Evolutionary conservation across 2,113 vertebrate species (phyloP), one percentile per base, ranked within the genome.

Genomic region (Amblyopsis rosae): DNA sequence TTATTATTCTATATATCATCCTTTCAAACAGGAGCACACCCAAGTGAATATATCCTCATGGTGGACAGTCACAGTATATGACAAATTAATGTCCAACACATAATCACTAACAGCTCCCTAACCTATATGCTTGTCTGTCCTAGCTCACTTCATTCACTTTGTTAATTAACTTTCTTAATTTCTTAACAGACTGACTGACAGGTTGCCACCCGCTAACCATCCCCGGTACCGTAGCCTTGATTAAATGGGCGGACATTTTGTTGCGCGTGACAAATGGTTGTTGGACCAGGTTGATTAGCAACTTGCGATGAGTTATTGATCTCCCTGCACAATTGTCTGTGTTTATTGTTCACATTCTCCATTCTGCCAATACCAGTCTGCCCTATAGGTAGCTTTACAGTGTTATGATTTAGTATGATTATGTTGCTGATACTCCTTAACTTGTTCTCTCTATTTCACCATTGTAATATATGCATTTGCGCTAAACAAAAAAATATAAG

Each of bases 191-290:
- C 69, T 32, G 62, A 66, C 79, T 90, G 89, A 92, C 86, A 86
- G 81, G 91, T 82, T 83, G 85, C 80, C 75, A 19, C 63, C 72
- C 17, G 60, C 56, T 11, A 79, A 77, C 72, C 71, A 76, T 87
- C 82, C 78, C 79, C 74, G 3, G 47, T 67, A 55, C 75, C n/a
- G 69, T 73, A 81, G 77, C 79, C 86, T 92, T 93, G 92, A 93
- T 93, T 92, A 93, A 93, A 92, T 90, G 91, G 93, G 93, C 17
- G 91, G 93, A 92, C 91, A 59, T 84, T 91, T 92, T 81, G 15
- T 69, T 12, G 55, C 48, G 32, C 56, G 71, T 92, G 90, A 93
- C 86, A 86, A 88, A 93, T 48, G 86, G 81, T 76, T 80, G 76
- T 81, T 81, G 85, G 80, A 82, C 57, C 55, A 57, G 58, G 67